phyloP scores from a whole-genome alignment of 2,888 invertebrate species.

The Nasonia oneida region DNA sequence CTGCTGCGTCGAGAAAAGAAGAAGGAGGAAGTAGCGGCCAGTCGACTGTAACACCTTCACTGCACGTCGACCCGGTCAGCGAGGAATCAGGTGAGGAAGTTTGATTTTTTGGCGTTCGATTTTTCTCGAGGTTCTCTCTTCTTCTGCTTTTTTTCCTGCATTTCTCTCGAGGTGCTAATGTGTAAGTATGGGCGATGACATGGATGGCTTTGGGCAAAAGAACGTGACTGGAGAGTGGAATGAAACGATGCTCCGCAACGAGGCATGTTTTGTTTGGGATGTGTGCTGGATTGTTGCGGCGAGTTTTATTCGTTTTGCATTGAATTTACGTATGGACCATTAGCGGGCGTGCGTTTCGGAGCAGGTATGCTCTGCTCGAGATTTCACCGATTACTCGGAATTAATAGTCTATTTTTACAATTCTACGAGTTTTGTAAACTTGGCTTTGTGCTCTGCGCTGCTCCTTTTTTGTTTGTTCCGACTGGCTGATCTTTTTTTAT shows the following conservation, averaged over 20 bases:
- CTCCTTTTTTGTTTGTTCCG: neutral
- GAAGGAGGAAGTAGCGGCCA: neutral
- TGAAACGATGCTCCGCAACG: neutral
- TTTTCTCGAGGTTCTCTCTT: neutral
- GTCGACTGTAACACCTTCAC: constrained; percentile 4
- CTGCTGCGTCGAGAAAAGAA: neutral
- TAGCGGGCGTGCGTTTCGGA: neutral
- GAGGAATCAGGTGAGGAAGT: neutral
- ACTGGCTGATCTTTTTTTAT: neutral
- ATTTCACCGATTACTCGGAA: constrained; percentile 3
- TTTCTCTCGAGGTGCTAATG: neutral
- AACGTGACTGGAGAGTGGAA: neutral
- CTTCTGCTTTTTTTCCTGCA: neutral
- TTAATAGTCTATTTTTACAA: neutral
- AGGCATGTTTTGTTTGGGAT: neutral
- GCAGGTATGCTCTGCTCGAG: neutral
- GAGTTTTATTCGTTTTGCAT: neutral
- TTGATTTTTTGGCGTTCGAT: neutral
- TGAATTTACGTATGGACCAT: neutral
- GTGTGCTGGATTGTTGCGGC: neutral
- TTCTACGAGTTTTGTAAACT: neutral
- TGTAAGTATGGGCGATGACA: neutral
- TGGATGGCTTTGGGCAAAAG: neutral
- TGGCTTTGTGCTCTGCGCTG: neutral
- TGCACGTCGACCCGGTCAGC: neutral